A percentile compares a stretch with the other conserved stretches of the same genome.
These are phyloP conservation scores for Paracentrotus lividus DNA, from an alignment of 53 echinoderm and acorn worm genomes.

Conservation along the genomic window DNA sequence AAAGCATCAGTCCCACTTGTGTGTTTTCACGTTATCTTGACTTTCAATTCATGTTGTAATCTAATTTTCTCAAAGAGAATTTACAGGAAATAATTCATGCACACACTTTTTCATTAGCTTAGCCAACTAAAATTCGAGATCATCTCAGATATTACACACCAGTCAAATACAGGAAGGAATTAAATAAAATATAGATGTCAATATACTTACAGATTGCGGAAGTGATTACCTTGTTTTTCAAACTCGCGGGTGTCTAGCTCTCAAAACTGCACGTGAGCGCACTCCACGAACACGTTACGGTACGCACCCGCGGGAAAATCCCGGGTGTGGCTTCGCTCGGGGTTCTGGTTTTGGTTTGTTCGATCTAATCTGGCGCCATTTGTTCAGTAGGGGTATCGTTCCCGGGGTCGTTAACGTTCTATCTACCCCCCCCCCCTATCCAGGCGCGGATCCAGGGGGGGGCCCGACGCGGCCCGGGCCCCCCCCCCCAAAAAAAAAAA, in stretches of 20 bases:
- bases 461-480: too few relatives aligned
- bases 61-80: background rate
- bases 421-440: too few relatives aligned
- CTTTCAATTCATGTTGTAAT: background rate
- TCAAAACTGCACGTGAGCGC: background rate
- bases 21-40: background rate
- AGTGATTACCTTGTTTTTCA: background rate
- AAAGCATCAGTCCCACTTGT: constrained; percentile 22
- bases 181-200: background rate
- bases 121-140: background rate
- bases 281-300: background rate
- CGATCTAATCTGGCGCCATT: too few relatives aligned
- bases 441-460: too few relatives aligned
- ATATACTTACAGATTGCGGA: constrained; percentile 34
- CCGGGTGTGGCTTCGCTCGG: background rate
- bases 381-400: too few relatives aligned
- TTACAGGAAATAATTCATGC: background rate
- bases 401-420: too few relatives aligned
- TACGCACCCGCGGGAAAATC: background rate
- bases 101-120: background rate
- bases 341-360: too few relatives aligned
- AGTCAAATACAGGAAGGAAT: background rate
- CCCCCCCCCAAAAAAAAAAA: too few relatives aligned
- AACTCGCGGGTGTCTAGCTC: background rate
- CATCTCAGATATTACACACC: background rate